These are phyloP conservation scores for Furcula furcula DNA, from an alignment of 2,888 invertebrate genomes.

Conservation along the genomic window DNA sequence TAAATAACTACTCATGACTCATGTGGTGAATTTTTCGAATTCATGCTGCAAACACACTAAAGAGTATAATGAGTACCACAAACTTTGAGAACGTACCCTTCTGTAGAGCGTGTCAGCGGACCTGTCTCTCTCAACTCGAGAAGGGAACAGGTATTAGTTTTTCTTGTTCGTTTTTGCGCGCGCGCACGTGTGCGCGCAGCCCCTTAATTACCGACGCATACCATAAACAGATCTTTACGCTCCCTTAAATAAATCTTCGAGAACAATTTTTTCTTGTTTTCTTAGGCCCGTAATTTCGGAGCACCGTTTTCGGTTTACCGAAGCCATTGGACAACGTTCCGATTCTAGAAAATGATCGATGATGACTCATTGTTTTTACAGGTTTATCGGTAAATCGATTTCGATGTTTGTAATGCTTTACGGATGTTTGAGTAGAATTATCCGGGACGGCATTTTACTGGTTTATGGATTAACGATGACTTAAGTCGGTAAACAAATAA, in stretches of 20 bases:
- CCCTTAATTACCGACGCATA: slow-evolving; percentile 82
- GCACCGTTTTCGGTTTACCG: slow-evolving; percentile 69
- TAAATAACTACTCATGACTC: too few species aligned
- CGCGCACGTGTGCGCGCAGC: slow-evolving; percentile 77
- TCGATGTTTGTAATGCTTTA: slow-evolving; percentile 44
- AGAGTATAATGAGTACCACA: slow-evolving; percentile 8
- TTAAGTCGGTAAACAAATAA: too few species aligned
- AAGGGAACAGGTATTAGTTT: slow-evolving; percentile 74
- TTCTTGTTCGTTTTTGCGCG: slow-evolving; percentile 70
- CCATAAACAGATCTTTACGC: slow-evolving; percentile 83
- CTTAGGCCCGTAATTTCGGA: slow-evolving; percentile 72
- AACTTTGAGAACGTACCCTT: slow-evolving; percentile 56
- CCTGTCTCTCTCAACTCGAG: slow-evolving; percentile 70
- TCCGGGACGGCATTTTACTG: slow-evolving; percentile 15
- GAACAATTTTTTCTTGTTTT: slow-evolving; percentile 65
- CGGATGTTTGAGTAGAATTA: slow-evolving; percentile 36
- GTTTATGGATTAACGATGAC: slow-evolving; percentile 10
- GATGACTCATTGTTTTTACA: slow-evolving; percentile 73
- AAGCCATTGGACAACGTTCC: slow-evolving; percentile 45
- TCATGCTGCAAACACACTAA: too few species aligned
- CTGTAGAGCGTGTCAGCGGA: slow-evolving; percentile 73
- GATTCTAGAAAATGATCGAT: slow-evolving; percentile 62
- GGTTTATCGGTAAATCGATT: slow-evolving; percentile 58
- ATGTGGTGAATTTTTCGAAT: too few species aligned
- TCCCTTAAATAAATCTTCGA: slow-evolving; percentile 80